Evolutionary conservation across 2,888 invertebrate species (phyloP), one percentile per base, ranked within the genome.

Genomic region (Cerceris rybyensis): DNA sequence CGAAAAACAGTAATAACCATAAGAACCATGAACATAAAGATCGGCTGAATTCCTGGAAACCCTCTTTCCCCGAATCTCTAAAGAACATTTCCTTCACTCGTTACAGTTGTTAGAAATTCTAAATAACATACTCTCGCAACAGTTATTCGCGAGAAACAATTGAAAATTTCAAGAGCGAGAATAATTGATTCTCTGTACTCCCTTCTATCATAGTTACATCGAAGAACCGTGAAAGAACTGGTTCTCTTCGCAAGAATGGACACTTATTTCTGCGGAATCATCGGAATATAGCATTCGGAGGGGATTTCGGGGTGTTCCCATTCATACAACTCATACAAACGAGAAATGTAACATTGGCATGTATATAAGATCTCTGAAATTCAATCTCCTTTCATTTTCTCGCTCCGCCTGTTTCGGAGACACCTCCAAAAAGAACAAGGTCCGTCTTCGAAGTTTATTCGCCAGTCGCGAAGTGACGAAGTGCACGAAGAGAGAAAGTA

Each of bases 221-320:
- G 46, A 46, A 46, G 46, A 1, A 5, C 1, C 46, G 11, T 11
- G 6, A 46, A 46, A 11, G 0, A 11, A 46, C 46, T 46, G 46
- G 46, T 46, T 52, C 14, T 7, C 2, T 43, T 39, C 61, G 46
- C 63, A 6, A 14, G 57, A 52, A 52, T 52, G 13, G 14, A 13
- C 13, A 7, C 28, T 11, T n/a, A 52, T 52, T 14, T n/a, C n/a
- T n/a, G 14, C 52, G 14, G n/a, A 52, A n/a, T 52, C 52, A 52
- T 13, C 7, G 14, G 14, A n/a, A 52, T 42, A 43, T 1, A 13
- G 6, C n/a, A 4, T 16, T 41, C 42, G 42, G 42, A 4, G 42
- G 59, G 59, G 41, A 59, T 41, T 7, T 59, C 43, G 41, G 42
- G 59, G 59, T 59, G 8, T 59, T 59, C n/a, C 42, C 59, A 28